These are phyloP conservation scores for Heliothis peltigera DNA, from an alignment of 2,888 invertebrate species.

Conservation along the genomic window DNA sequence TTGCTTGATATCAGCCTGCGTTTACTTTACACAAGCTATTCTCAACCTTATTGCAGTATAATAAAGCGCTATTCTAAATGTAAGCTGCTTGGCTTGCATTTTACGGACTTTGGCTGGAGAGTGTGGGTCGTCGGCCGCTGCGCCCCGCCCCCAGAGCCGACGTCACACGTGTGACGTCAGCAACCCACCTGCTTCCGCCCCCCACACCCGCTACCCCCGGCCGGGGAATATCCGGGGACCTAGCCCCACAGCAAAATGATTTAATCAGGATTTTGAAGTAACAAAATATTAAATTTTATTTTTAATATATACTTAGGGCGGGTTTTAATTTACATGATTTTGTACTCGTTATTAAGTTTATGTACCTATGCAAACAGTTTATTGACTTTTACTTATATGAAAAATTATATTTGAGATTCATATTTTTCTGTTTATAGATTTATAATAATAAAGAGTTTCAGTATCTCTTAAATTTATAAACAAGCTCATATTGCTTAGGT, in stretches of 20 bases:
- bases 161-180: conserved; percentile 87
- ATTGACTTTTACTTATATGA: conserved; percentile 9
- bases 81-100: conserved; percentile 50
- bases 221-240: conserved; percentile 69
- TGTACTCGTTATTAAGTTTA: conserved; percentile 30
- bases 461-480: neutral
- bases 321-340: conserved; percentile 37
- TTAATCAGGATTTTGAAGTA: conserved; percentile 64
- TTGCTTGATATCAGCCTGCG: conserved; percentile 37
- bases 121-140: conserved; percentile 78
- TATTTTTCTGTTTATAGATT: neutral
- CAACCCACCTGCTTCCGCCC: conserved; percentile 73
- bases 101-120: conserved; percentile 58
- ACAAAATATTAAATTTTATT: conserved; percentile 57
- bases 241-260: conserved; percentile 70
- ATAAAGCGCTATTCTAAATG: conserved; percentile 49
- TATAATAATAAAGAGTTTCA: too few relatives aligned
- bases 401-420: neutral
- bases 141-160: conserved; percentile 80
- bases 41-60: conserved; percentile 39
- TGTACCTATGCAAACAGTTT: conserved; percentile 14
- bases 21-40: conserved; percentile 16
- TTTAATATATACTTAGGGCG: conserved; percentile 35
- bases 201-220: conserved; percentile 59
- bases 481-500: neutral